A percentile compares a stretch with the other conserved stretches of the same genome.
phyloP scores from a whole-genome alignment of 2,113 vertebrate genomes.

The Elaphurus davidianus region DNA sequence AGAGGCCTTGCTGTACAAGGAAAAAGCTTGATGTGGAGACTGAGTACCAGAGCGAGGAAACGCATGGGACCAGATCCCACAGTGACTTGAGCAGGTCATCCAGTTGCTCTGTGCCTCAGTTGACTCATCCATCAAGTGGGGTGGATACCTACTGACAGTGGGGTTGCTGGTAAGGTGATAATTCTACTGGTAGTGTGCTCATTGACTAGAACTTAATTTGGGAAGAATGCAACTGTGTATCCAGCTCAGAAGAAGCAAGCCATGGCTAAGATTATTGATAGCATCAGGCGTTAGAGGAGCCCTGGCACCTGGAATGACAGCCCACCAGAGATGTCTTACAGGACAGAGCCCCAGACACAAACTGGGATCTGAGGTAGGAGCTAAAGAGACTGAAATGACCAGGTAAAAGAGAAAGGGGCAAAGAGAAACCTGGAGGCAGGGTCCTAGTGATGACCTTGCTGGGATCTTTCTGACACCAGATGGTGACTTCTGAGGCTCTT shows the following conservation, averaged over 20 bases:
- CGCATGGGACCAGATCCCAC: rapidly evolving
- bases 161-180: neutral
- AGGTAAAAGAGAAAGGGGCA: neutral
- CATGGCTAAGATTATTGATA: neutral
- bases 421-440: neutral
- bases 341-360: neutral
- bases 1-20: neutral
- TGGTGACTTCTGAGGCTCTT: neutral
- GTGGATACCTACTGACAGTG: neutral
- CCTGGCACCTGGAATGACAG: neutral
- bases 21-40: neutral
- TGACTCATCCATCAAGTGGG: neutral
- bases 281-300: neutral
- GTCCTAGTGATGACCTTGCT: too few relatives aligned
- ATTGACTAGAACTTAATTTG: neutral
- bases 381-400: neutral
- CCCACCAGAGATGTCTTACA: neutral
- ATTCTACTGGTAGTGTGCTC: neutral
- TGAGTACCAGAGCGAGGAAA: neutral
- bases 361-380: neutral
- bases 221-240: neutral
- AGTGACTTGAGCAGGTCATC: neutral
- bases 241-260: neutral
- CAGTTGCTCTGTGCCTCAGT: neutral
- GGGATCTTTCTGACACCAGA: neutral